Evolutionary conservation across 2,797 vertebrate species (phyloP).

Genomic region (Trachurus trachurus): DNA sequence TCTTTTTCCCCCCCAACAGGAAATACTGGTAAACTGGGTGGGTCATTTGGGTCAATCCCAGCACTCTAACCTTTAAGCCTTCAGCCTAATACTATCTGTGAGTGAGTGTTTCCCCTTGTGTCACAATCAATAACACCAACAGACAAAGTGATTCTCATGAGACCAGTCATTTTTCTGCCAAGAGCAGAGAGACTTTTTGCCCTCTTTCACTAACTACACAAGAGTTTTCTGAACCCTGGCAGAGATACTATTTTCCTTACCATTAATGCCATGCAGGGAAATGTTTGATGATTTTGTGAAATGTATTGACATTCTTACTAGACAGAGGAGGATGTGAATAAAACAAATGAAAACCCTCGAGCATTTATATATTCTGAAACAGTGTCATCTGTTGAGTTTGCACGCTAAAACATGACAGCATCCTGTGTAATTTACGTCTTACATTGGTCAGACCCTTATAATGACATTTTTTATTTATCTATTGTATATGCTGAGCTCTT

Average conservation of each 20-base stretch:
- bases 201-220: not conserved
- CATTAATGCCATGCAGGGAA: constrained; percentile 1
- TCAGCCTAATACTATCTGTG: not conserved
- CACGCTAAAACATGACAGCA: constrained; percentile 4
- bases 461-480: constrained; percentile 28
- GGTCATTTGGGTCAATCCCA: constrained; percentile 21
- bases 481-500: constrained; percentile 32
- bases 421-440: constrained; percentile 22
- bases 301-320: not conserved
- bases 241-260: constrained; percentile 27
- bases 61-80: constrained; percentile 45
- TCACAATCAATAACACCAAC: constrained; percentile 49
- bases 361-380: not conserved
- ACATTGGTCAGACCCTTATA: constrained; percentile 11
- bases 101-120: constrained; percentile 30
- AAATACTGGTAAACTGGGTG: not conserved
- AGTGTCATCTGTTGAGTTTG: not conserved
- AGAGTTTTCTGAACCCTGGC: constrained; percentile 5
- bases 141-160: constrained; percentile 21
- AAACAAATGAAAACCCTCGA: constrained; percentile 10
- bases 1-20: constrained; percentile 6
- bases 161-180: constrained; percentile 20
- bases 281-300: constrained; percentile 11
- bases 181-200: constrained; percentile 5
- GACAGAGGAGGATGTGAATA: not conserved